Percentiles rank a stretch among this genome's conserved stretches.
These are phyloP conservation scores for Muraenolepis orangiensis DNA, from an alignment of 2,797 vertebrate species.

Conservation along the genomic window DNA sequence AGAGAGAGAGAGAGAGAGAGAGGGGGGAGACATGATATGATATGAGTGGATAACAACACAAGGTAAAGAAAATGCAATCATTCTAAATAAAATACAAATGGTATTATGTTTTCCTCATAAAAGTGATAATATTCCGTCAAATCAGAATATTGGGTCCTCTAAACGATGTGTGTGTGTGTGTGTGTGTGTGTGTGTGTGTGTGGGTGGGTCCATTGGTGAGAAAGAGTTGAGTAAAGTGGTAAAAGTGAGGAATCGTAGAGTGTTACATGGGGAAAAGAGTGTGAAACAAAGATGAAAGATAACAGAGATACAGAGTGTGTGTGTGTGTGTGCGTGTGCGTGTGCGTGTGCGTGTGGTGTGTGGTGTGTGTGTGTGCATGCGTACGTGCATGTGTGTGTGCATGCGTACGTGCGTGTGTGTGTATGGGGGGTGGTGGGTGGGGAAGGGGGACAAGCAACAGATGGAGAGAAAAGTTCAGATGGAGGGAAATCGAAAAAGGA, in stretches of 20 bases:
- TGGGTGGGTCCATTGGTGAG: neutral
- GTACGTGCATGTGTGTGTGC: no score
- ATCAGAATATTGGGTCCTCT: neutral
- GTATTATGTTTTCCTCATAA: neutral
- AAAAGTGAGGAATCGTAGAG: neutral
- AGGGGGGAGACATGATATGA: neutral
- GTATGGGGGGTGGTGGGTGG: no score
- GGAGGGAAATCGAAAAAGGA: constrained; percentile 44
- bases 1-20: constrained; percentile 3
- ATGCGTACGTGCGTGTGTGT: no score
- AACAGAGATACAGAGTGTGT: neutral
- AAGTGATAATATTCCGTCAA: neutral
- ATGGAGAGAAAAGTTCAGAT: neutral
- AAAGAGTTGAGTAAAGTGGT: neutral
- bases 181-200: constrained; percentile 11
- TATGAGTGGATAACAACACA: no score
- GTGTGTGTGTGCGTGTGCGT: neutral
- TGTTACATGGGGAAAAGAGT: neutral
- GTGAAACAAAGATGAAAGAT: neutral
- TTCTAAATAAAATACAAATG: no score
- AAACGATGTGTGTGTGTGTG: constrained; percentile 7
- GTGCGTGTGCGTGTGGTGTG: no score
- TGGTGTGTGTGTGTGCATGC: neutral
- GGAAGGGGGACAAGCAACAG: neutral
- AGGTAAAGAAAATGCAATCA: neutral